Evolutionary conservation across 2,113 vertebrate genomes (phyloP).

Genomic region (Vulpes lagopus): DNA sequence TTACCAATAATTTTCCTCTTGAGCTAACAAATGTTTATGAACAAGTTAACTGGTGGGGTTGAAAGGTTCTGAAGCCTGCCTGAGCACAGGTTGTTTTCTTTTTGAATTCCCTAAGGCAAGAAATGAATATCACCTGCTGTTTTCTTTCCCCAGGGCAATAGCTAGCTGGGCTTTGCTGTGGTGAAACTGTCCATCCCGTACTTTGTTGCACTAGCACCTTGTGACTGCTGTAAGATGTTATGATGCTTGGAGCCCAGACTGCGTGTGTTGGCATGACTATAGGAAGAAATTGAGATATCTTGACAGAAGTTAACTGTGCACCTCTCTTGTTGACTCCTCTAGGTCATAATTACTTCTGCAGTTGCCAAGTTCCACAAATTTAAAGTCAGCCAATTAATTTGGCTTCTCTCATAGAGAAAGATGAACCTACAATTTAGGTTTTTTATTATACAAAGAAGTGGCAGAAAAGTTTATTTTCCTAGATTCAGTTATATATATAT

Average conservation of each 20-base stretch:
- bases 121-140: constrained; percentile 79
- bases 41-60: constrained; percentile 70
- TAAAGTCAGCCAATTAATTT: constrained; percentile 69
- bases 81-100: constrained; percentile 62
- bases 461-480: constrained; percentile 20
- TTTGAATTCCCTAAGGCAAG: constrained; percentile 79
- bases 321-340: constrained; percentile 47
- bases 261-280: constrained; percentile 46
- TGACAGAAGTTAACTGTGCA: constrained; percentile 33
- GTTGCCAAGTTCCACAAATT: constrained; percentile 66
- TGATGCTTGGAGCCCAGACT: constrained; percentile 51
- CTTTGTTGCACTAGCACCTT: constrained; percentile 70
- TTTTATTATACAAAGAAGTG: constrained; percentile 38
- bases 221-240: constrained; percentile 72
- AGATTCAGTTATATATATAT: constrained; percentile 35
- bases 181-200: constrained; percentile 50
- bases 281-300: constrained; percentile 22
- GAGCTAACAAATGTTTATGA: constrained; percentile 60
- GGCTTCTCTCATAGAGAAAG: constrained; percentile 60
- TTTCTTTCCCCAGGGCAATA: constrained; percentile 64
- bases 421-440: constrained; percentile 5
- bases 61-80: constrained; percentile 70
- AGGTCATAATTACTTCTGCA: constrained; percentile 53
- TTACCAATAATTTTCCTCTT: constrained; percentile 69
- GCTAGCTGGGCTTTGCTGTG: constrained; percentile 16